Evolutionary conservation across 1,140 invertebrate genomes (phyloP).

Genomic region (Orchestia grillus): DNA sequence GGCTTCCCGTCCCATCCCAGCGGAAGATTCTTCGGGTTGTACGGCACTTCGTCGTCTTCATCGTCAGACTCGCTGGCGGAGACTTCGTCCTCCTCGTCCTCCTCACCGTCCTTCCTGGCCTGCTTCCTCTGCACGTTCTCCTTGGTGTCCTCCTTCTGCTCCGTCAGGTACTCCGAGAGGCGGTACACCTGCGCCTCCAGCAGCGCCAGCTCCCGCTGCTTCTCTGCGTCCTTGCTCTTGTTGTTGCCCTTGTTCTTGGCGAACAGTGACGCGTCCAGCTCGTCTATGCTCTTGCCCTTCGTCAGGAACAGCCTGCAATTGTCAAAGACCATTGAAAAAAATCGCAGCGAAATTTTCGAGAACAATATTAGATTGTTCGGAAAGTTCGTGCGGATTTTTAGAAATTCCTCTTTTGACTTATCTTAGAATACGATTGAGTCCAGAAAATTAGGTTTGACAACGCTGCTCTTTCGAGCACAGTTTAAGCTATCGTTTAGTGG

Average conservation of each 20-base stretch:
- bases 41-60: constrained; percentile 91
- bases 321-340: neutral
- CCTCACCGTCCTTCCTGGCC: constrained; percentile 95
- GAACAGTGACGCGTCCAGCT: constrained; percentile 89
- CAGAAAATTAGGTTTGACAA: no score
- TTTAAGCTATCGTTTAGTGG: no score
- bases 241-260: constrained; percentile 85
- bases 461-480: no score
- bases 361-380: no score
- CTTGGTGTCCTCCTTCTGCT: constrained; percentile 90
- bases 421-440: no score
- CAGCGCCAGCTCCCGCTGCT: constrained; percentile 69
- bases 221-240: constrained; percentile 79
- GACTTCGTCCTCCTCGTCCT: constrained; percentile 92
- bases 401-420: no score
- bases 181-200: constrained; percentile 73
- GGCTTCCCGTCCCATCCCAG: constrained; percentile 99
- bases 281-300: constrained; percentile 88
- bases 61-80: constrained; percentile 87
- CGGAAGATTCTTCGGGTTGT: constrained; percentile 99
- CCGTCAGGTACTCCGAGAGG: constrained; percentile 84
- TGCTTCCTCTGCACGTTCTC: constrained; percentile 99
- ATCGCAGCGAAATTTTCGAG: neutral
- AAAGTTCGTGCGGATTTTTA: no score
- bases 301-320: constrained; percentile 85